Base-by-base conservation (phyloP, 2,888 invertebrate genomes). In the Cheilosia impressa region DNA sequence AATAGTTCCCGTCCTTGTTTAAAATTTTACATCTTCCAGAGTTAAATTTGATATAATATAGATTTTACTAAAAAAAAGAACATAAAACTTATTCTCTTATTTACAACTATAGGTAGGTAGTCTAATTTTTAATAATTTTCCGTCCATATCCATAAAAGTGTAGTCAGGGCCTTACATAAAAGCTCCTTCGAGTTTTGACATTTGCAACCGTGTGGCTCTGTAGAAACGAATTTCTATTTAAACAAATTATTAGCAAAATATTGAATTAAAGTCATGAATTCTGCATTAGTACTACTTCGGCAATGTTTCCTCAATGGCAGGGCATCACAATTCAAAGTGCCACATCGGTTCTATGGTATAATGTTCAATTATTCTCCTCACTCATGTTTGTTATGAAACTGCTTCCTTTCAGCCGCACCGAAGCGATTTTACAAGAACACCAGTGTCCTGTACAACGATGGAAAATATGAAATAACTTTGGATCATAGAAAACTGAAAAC, bases 401-500 rank as follows among this genome's bases (percentile, higher is more conserved):
- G 73, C 68, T 47, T 38, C 0, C 24, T 89, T 45, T n/a, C 19
- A 53, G 92, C 93, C 15, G 93, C 93, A 1, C 93, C 94, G 17
- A 96, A 96, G 90, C 93, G 96, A 69, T 97, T 97, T 92, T 97
- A 96, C 90, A 94, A 94, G 87, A 94, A 94, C 85, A 96, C 96
- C 0, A 94, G 95, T 81, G 95, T 97, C 81, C 91, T 97, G 19
- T 94, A 94, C 88, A 95, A 94, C 89, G 95, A 95, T 88, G 94
- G 94, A 31, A 95, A 95, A 90, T 97, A 95, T 93, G 98, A 98
- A 93, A 94, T 99, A 9, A 96, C 96, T 19, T 93, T 99, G 87
- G 99, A 99, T 91, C 96, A 97, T 90, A 93, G 95, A 19, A 97
- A 97, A 90, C 92, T 99, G 19, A 98, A 98, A 92, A 99, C 99